Base-by-base conservation (phyloP, 2,888 invertebrate species). In the Merodon equestris region DNA sequence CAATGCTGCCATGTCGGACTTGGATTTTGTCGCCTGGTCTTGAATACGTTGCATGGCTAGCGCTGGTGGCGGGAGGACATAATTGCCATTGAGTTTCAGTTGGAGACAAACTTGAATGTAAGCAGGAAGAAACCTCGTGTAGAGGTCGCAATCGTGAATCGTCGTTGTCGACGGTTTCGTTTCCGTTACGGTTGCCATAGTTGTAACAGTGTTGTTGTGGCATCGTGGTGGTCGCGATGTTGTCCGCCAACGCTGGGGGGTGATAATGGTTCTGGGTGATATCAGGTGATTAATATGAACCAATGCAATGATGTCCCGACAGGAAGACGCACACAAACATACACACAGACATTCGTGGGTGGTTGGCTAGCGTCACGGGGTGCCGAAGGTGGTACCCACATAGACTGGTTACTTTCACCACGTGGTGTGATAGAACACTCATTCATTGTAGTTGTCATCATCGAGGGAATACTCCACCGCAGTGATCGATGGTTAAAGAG, bases 271-370 rank as follows among this genome's bases (percentile, higher is more conserved):
- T 36, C 36, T 15, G 53, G 34, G 57, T 57, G 14, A 60, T 44
- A 58, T 70, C 66, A 44, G 64, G 66, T 72, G 77, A 77, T 77
- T 77, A 72, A 72, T 71, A 72, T 67, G 47, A 54, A 57, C 27
- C 19, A 34, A 34, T 18, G 34, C 12, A 44, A 48, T 60, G 75
- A 68, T 63, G 40, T 70, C 51, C 17, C 58, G 61, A 56, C 18
- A 27, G 36, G 42, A 48, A 12, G 56, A 66, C 48, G 54, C 10
- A 44, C 34, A 17, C 38, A n/a, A n/a, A n/a, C n/a, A n/a, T 7
- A 27, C 27, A 60, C 44, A 42, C 50, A 51, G 13, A 15, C 19
- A 38, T 27, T 38, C 17, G 15, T 50, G 38, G 64, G 64, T 66
- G 54, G 60, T 45, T 27, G 18, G 5, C 19, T 19, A 53, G 48